Percentiles rank a stretch among this genome's conserved stretches.
Evolutionary conservation across 2,888 invertebrate genomes (phyloP).

Genomic region (Orthosia cruda): DNA sequence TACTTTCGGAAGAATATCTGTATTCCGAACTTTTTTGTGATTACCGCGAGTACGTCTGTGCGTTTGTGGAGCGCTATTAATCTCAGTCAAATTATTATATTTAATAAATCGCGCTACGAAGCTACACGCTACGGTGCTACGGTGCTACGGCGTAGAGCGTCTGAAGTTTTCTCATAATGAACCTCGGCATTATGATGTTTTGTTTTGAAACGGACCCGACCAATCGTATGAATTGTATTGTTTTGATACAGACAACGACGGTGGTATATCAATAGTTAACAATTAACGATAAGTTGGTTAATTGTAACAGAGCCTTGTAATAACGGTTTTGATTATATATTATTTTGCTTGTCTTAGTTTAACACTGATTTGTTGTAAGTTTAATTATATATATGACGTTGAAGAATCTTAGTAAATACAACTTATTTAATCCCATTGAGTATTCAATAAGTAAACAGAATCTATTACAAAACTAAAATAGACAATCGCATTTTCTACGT

Average conservation of each 20-base stretch:
- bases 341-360: not conserved
- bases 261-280: not conserved
- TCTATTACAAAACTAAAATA: not conserved
- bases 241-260: not conserved
- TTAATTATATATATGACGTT: not conserved
- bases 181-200: constrained; percentile 20
- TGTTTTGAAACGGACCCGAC: constrained; percentile 6
- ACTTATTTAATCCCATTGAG: not conserved
- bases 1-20: constrained; percentile 1
- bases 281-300: not conserved
- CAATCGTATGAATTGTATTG: constrained; percentile 16
- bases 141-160: constrained; percentile 49
- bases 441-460: not conserved
- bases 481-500: not conserved
- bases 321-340: not conserved
- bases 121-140: constrained; percentile 55
- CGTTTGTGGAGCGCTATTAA: constrained; percentile 74
- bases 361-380: not conserved
- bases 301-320: not conserved
- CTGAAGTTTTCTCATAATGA: constrained; percentile 26
- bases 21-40: constrained; percentile 3
- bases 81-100: constrained; percentile 83
- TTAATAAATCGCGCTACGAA: constrained; percentile 76
- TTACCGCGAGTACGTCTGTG: constrained; percentile 47
- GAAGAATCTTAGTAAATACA: not conserved